Evolutionary conservation across 2,797 vertebrate genomes (phyloP).

Genomic region (Coilia nasus): DNA sequence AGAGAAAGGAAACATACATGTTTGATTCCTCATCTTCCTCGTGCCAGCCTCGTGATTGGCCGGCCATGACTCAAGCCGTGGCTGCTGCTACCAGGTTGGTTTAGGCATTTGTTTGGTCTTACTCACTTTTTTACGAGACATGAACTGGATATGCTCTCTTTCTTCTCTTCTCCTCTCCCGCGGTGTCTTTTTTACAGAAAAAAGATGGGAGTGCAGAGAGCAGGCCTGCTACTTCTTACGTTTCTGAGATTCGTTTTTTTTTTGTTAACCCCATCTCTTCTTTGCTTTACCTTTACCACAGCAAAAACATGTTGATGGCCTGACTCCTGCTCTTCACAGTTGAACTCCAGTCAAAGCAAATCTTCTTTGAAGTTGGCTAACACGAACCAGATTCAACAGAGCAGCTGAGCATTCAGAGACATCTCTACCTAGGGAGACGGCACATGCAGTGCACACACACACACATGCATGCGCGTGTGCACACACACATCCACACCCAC

Average conservation of each 20-base stretch:
- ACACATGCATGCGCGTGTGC: background rate
- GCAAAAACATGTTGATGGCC: conserved; percentile 61
- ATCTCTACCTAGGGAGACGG: conserved; percentile 10
- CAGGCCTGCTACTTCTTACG: background rate
- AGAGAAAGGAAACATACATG: background rate
- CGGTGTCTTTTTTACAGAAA: background rate
- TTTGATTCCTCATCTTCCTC: conserved; percentile 1
- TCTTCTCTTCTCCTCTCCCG: background rate
- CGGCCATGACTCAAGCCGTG: background rate
- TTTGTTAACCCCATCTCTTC: background rate
- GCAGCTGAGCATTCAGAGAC: conserved; percentile 21
- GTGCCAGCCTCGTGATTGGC: background rate
- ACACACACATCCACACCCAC: background rate
- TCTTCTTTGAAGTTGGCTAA: conserved; percentile 66
- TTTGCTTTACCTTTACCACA: conserved; percentile 57
- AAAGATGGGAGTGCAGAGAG: background rate
- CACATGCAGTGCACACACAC: background rate
- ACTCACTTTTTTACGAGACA: conserved; percentile 19
- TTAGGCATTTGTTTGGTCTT: conserved; percentile 16
- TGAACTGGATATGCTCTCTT: background rate
- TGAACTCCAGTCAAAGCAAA: conserved; percentile 54
- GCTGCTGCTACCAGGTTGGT: background rate
- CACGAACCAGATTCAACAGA: conserved; percentile 62
- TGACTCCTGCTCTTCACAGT: conserved; percentile 52
- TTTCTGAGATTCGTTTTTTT: background rate